phyloP scores from a whole-genome alignment of 1,140 invertebrate species.

The Calephelis virginiensis region DNA sequence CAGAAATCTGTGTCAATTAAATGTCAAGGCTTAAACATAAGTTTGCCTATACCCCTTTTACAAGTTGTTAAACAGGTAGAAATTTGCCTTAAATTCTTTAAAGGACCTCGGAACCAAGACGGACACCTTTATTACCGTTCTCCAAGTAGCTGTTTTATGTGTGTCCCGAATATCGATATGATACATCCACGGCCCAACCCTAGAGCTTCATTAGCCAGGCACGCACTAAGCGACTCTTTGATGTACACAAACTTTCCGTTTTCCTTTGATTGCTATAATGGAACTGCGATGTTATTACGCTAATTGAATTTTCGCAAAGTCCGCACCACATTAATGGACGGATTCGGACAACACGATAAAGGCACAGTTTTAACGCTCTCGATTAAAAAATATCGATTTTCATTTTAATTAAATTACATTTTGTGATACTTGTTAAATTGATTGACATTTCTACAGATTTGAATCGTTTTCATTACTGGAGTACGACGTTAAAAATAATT shows the following conservation, averaged over 20 bases:
- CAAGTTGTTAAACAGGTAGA: no score
- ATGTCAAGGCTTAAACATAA: no score
- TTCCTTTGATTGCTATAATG: slow-evolving; percentile 75
- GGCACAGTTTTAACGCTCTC: slow-evolving; percentile 26
- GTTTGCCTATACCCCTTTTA: no score
- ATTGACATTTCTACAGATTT: neutral
- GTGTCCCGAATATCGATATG: neutral
- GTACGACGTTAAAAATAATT: no score
- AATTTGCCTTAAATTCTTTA: neutral
- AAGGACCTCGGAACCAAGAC: neutral
- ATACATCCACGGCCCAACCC: slow-evolving; percentile 31
- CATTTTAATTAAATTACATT: neutral
- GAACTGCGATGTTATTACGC: slow-evolving; percentile 72
- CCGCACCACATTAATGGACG: slow-evolving; percentile 46
- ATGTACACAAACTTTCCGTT: slow-evolving; percentile 71
- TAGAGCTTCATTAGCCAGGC: slow-evolving; percentile 51
- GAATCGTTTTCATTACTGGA: neutral
- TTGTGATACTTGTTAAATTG: no score
- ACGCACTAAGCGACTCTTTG: slow-evolving; percentile 72
- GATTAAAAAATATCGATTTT: slow-evolving; percentile 42
- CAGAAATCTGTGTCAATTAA: no score
- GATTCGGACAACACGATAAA: slow-evolving; percentile 44
- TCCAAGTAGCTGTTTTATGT: no score
- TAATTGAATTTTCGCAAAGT: slow-evolving; percentile 75
- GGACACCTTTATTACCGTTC: no score